phyloP scores from a whole-genome alignment of 2,888 invertebrate species.

The Acronicta alni region DNA sequence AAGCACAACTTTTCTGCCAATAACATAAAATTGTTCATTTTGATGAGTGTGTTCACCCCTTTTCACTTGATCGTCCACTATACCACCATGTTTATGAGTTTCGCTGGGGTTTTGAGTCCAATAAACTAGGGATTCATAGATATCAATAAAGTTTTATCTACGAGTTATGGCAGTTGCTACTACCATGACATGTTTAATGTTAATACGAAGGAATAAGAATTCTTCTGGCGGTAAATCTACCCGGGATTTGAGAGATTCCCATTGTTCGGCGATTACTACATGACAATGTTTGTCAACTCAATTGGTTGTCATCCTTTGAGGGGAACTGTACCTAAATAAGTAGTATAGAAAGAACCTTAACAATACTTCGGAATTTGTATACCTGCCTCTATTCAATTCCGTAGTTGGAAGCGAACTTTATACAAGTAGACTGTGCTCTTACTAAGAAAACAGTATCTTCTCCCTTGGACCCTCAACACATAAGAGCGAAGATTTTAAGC shows the following conservation, averaged over 20 bases:
- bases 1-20: slow-evolving; percentile 10
- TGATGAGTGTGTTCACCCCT: slow-evolving; percentile 45
- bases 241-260: too few species aligned
- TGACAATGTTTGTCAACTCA: too few species aligned
- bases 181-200: slow-evolving; percentile 3
- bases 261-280: too few species aligned
- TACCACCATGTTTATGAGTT: slow-evolving; percentile 36
- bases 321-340: too few species aligned
- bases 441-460: slow-evolving; percentile 1
- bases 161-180: slow-evolving; percentile 14
- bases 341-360: too few species aligned
- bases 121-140: slow-evolving; percentile 40
- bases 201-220: neutral
- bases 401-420: neutral
- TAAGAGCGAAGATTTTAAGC: slow-evolving; percentile 21
- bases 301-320: too few species aligned
- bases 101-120: slow-evolving; percentile 22
- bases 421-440: slow-evolving; percentile 2
- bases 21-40: slow-evolving; percentile 28
- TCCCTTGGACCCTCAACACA: slow-evolving; percentile 10
- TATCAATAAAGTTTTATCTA: slow-evolving; percentile 44
- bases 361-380: too few species aligned
- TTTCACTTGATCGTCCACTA: slow-evolving; percentile 12
- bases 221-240: neutral
- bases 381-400: too few species aligned